Percentiles rank a stretch among this genome's conserved stretches.
phyloP scores from a whole-genome alignment of 2,113 vertebrate species.

The Lycocorax pyrrhopterus region DNA sequence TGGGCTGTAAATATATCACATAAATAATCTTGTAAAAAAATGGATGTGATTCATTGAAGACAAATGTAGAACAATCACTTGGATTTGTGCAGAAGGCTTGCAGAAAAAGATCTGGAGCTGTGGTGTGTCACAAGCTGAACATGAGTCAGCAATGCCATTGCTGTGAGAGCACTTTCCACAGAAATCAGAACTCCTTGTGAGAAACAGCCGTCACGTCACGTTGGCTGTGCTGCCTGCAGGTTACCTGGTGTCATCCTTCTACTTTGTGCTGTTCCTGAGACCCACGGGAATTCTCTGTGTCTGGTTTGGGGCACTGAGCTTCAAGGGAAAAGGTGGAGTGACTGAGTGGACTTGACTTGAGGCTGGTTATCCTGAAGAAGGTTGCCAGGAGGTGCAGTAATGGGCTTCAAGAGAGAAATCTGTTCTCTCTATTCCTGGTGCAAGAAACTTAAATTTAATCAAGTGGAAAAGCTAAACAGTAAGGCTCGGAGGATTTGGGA shows the following conservation, averaged over 20 bases:
- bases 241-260: not conserved
- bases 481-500: not conserved
- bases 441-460: not conserved
- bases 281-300: not conserved
- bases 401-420: not conserved
- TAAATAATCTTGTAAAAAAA: not conserved
- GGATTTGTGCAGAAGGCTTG: not conserved
- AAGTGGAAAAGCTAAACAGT: not conserved
- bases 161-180: not conserved
- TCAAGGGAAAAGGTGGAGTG: not conserved
- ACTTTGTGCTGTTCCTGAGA: not conserved
- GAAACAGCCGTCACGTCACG: rapidly evolving
- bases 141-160: conserved; percentile 23
- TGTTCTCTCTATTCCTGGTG: not conserved
- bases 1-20: not conserved
- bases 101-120: not conserved
- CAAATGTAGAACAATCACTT: conserved; percentile 4
- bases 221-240: not conserved
- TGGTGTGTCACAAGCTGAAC: not conserved
- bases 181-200: not conserved
- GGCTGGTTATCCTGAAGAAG: not conserved
- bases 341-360: not conserved
- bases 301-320: not conserved
- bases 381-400: not conserved
- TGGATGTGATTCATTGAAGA: not conserved